Evolutionary conservation across 2,888 invertebrate genomes (phyloP).

Genomic region (Microplitis deprimator): DNA sequence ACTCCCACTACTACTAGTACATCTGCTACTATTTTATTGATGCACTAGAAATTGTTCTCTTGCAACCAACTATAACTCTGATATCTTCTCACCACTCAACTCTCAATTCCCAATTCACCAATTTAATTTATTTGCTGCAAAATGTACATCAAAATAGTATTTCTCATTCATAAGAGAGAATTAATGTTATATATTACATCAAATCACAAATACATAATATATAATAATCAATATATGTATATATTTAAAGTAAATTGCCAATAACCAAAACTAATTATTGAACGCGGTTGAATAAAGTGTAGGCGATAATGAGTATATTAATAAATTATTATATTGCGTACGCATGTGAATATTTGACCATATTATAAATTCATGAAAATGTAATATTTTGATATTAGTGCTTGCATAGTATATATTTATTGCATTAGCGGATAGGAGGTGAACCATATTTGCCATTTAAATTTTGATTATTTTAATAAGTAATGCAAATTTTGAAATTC

Average conservation of each 20-base stretch:
- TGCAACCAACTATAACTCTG: not conserved
- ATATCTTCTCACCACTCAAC: not conserved
- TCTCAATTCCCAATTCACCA: not conserved
- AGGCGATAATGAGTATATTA: not conserved
- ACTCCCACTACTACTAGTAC: not conserved
- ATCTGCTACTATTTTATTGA: not conserved
- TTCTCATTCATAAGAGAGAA: not conserved
- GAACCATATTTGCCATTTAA: not conserved
- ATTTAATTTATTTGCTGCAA: not conserved
- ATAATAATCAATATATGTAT: not conserved
- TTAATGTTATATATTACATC: not conserved
- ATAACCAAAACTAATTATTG: not conserved
- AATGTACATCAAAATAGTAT: not conserved
- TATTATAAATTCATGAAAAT: not conserved
- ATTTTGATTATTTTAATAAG: not conserved
- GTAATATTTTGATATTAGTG: not conserved
- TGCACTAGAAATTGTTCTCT: not conserved
- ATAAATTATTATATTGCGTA: not conserved
- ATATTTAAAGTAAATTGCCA: not conserved
- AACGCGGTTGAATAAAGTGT: not conserved
- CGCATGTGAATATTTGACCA: not conserved
- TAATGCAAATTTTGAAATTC: not conserved
- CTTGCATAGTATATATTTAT: not conserved
- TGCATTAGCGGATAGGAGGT: not conserved
- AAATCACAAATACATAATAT: not conserved